Evolutionary conservation across 2,888 invertebrate species (phyloP).

Genomic region (Drosophila greeni): DNA sequence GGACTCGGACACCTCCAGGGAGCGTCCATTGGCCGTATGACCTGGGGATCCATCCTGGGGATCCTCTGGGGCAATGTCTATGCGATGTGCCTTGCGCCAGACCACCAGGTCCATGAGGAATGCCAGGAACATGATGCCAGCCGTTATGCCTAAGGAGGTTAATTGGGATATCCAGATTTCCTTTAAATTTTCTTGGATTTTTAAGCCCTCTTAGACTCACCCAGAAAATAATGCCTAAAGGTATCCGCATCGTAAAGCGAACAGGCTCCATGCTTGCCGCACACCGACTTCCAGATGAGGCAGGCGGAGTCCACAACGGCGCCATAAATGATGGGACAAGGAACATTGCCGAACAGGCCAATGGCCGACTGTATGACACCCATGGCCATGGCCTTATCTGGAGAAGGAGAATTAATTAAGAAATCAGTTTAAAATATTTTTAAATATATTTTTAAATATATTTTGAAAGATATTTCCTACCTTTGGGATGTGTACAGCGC

Average conservation of each 20-base stretch:
- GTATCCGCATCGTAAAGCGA: slow-evolving; percentile 91
- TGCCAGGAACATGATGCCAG: slow-evolving; percentile 90
- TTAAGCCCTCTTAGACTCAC: slow-evolving; percentile 79
- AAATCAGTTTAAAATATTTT: not conserved
- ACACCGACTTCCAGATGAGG: slow-evolving; percentile 90
- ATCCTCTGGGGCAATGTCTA: slow-evolving; percentile 83
- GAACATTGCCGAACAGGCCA: slow-evolving; percentile 95
- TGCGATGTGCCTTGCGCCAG: slow-evolving; percentile 92
- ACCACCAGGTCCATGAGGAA: slow-evolving; percentile 93
- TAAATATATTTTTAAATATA: too few species aligned
- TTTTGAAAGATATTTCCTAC: slow-evolving; percentile 73
- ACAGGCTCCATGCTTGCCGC: slow-evolving; percentile 90
- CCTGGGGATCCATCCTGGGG: slow-evolving; percentile 67
- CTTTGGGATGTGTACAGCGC: slow-evolving; percentile 92
- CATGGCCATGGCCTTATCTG: slow-evolving; percentile 95
- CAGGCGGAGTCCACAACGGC: slow-evolving; percentile 95
- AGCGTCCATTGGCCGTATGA: slow-evolving; percentile 42
- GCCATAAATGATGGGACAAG: slow-evolving; percentile 96
- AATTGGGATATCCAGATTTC: too few species aligned
- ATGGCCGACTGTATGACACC: slow-evolving; percentile 96
- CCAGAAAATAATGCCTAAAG: slow-evolving; percentile 91
- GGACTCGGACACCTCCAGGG: slow-evolving; percentile 64
- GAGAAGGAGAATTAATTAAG: not conserved
- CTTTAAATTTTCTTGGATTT: fast-evolving
- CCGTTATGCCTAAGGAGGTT: slow-evolving; percentile 86